These are phyloP conservation scores for Furnarius figulus DNA, from an alignment of 2,113 vertebrate species.

Conservation along the genomic window DNA sequence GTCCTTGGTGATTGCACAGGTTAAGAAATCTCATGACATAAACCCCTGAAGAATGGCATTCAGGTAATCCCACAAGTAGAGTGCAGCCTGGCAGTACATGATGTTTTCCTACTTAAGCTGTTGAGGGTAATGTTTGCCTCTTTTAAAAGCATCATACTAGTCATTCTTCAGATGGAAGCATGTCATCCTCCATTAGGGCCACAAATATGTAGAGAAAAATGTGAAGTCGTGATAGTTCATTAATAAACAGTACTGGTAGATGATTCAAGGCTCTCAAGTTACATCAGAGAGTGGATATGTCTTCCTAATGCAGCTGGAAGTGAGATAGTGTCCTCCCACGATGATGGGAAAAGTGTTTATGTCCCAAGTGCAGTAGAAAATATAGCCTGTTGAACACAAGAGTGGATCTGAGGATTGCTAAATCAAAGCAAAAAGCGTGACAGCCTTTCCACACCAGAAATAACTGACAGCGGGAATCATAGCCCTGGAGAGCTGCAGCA, in stretches of 20 bases:
- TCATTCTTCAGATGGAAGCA: background rate
- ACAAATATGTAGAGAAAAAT: slow-evolving; percentile 27
- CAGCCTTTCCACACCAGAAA: slow-evolving; percentile 49
- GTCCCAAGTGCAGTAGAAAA: slow-evolving; percentile 43
- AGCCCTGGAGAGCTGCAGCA: slow-evolving; percentile 20
- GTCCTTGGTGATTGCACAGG: background rate
- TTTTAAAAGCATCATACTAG: background rate
- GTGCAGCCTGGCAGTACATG: background rate
- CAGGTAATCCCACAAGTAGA: background rate
- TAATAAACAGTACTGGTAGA: slow-evolving; percentile 13
- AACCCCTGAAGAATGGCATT: background rate
- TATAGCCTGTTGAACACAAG: slow-evolving; percentile 9
- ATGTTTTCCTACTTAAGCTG: background rate
- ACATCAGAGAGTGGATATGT: background rate
- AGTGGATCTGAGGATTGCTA: slow-evolving; percentile 36
- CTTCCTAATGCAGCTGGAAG: slow-evolving; percentile 19
- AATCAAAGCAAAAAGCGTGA: slow-evolving; percentile 55
- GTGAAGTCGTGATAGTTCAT: slow-evolving; percentile 35
- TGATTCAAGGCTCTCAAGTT: slow-evolving; percentile 13
- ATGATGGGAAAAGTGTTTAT: slow-evolving; percentile 29
- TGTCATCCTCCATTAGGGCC: background rate
- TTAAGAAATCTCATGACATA: background rate
- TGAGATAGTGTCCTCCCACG: slow-evolving; percentile 17
- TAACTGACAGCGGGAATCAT: slow-evolving; percentile 50
- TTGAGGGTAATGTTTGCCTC: slow-evolving; percentile 11